Evolutionary conservation across 1,140 invertebrate species (phyloP).

Genomic region (Drosophila yakuba): DNA sequence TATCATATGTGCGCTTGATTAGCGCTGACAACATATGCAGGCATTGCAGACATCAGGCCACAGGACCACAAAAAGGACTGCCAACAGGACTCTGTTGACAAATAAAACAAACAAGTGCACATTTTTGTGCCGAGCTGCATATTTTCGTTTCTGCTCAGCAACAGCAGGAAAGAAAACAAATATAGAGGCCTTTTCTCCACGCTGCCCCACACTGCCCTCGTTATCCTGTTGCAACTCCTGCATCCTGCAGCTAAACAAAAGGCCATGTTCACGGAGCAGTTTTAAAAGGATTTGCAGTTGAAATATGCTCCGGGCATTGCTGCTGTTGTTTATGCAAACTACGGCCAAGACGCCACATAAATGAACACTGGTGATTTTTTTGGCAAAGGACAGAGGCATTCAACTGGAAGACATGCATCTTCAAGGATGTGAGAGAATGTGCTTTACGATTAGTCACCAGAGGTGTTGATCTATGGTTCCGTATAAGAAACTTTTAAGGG

Average conservation of each 20-base stretch:
- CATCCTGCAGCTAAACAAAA: conserved; percentile 44
- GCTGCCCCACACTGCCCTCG: conserved; percentile 1
- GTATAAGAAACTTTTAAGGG: neutral
- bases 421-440: conserved; percentile 4
- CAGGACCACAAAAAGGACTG: conserved; percentile 68
- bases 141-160: conserved; percentile 29
- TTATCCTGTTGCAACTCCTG: conserved; percentile 31
- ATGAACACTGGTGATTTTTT: conserved; percentile 40
- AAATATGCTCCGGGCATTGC: conserved; percentile 51
- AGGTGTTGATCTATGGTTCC: conserved; percentile 12
- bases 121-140: conserved; percentile 59
- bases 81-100: conserved; percentile 69
- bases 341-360: conserved; percentile 39
- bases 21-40: conserved; percentile 81
- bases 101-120: conserved; percentile 78
- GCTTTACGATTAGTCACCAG: neutral
- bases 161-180: conserved; percentile 47
- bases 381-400: conserved; percentile 21
- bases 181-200: conserved; percentile 44
- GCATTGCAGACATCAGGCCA: conserved; percentile 47
- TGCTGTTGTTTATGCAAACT: conserved; percentile 56
- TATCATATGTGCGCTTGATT: conserved; percentile 82
- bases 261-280: conserved; percentile 43
- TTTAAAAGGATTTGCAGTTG: conserved; percentile 60
- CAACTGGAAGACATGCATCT: conserved; percentile 29